Conservation (phyloP, 2,113 vertebrate species). For the Amia ocellicauda region DNA sequence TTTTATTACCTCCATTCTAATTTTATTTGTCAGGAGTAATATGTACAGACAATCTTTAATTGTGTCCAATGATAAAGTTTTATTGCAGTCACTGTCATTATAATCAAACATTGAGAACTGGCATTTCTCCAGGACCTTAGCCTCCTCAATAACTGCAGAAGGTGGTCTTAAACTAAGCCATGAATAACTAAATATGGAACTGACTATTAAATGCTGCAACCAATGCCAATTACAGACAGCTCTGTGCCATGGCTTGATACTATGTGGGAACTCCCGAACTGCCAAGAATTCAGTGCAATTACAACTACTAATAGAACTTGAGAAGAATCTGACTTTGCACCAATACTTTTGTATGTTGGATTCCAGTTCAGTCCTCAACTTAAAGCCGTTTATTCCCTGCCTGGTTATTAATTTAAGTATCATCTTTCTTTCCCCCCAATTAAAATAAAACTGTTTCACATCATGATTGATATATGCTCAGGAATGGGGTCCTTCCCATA, state of each 20-base stretch:
- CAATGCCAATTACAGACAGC: constrained; percentile 39
- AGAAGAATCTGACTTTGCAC: constrained; percentile 4
- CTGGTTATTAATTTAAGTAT: not conserved
- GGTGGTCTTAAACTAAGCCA: constrained; percentile 30
- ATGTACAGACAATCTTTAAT: constrained; percentile 5
- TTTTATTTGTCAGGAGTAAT: constrained; percentile 7
- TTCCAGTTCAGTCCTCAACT: constrained; percentile 31
- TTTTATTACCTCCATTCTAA: no score
- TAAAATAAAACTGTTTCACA: no score
- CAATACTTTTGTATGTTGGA: constrained; percentile 13
- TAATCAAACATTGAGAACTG: constrained; percentile 34
- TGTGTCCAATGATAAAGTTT: constrained; percentile 21
- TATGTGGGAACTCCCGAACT: not conserved
- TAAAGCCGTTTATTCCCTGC: not conserved
- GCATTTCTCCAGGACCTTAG: constrained; percentile 26
- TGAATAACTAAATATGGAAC: constrained; percentile 29
- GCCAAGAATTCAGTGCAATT: constrained; percentile 16
- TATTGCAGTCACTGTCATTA: constrained; percentile 35
- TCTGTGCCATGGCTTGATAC: constrained; percentile 19
- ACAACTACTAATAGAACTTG: constrained; percentile 29
- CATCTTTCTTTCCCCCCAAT: not conserved
- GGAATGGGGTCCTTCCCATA: not conserved
- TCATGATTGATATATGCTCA: no score
- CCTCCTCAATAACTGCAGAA: constrained; percentile 37
- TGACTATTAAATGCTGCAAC: constrained; percentile 21